Evolutionary conservation across 2,113 vertebrate genomes (phyloP).

Genomic region (Syrmaticus mikado): DNA sequence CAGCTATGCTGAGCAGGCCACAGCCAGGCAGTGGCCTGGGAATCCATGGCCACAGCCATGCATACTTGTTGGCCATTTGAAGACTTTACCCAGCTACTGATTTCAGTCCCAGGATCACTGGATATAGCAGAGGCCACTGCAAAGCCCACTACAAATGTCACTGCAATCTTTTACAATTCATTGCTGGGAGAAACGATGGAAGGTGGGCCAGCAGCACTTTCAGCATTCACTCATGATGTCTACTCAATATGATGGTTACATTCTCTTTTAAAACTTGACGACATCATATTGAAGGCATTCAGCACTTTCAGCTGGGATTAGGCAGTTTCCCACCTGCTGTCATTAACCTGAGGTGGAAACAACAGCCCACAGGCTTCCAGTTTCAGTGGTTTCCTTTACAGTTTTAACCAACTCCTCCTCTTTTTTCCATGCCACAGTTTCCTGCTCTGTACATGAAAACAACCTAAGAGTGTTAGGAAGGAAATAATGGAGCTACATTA

Average conservation of each 20-base stretch:
- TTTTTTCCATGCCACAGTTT: neutral
- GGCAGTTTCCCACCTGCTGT: neutral
- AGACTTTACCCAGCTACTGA: neutral
- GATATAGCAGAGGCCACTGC: neutral
- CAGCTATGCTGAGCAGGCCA: neutral
- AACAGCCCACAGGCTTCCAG: neutral
- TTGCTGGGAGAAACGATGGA: neutral
- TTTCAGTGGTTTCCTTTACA: neutral
- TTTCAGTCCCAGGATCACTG: neutral
- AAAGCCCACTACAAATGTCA: neutral
- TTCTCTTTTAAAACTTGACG: neutral
- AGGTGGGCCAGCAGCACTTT: neutral
- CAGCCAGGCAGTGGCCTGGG: neutral
- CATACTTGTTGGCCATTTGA: neutral
- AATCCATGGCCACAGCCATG: too few relatives aligned
- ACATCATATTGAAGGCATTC: neutral
- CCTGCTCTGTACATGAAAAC: neutral
- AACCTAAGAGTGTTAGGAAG: neutral
- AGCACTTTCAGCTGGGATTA: neutral
- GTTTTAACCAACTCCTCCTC: neutral
- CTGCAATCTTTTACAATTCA: neutral
- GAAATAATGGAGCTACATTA: neutral
- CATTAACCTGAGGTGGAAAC: neutral
- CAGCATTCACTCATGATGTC: neutral
- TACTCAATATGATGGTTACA: rapidly evolving